Percentiles rank a stretch among this genome's conserved stretches.
These are phyloP conservation scores for Xiphophorus hellerii DNA, from an alignment of 2,113 vertebrate genomes.

Conservation along the genomic window DNA sequence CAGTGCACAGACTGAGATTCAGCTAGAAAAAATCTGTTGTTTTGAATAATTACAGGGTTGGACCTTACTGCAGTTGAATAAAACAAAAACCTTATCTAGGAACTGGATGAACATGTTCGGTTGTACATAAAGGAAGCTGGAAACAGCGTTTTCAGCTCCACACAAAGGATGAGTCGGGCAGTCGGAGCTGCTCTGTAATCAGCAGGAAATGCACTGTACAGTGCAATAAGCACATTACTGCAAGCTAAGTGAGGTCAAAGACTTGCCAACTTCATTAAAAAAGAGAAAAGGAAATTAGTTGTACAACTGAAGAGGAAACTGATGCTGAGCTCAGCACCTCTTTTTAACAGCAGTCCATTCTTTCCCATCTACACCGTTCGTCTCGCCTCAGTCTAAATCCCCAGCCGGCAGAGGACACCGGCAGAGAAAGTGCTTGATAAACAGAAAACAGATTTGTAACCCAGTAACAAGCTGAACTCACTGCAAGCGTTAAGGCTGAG, in stretches of 20 bases:
- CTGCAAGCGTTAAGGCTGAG: not conserved
- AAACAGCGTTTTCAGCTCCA: slow-evolving; percentile 5
- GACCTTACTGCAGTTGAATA: slow-evolving; percentile 8
- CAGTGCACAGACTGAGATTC: not conserved
- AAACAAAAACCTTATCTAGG: not conserved
- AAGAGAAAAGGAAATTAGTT: slow-evolving; percentile 36
- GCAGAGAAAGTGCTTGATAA: not conserved
- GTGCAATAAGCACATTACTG: slow-evolving; percentile 53
- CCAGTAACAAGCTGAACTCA: not conserved
- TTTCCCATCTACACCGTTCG: slow-evolving; percentile 1
- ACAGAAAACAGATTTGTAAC: slow-evolving; percentile 15
- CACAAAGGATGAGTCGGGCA: slow-evolving; percentile 30
- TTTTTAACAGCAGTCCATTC: slow-evolving; percentile 13
- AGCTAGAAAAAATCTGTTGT: slow-evolving; percentile 4
- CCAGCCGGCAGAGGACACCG: not conserved
- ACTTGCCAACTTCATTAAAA: slow-evolving; percentile 58
- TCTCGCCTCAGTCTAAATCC: slow-evolving; percentile 14
- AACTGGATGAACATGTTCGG: not conserved
- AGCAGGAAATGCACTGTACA: slow-evolving; percentile 49
- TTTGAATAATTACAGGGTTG: not conserved
- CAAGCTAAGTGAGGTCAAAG: slow-evolving; percentile 26
- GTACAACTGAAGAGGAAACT: slow-evolving; percentile 25
- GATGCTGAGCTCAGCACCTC: slow-evolving; percentile 42
- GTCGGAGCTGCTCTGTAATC: slow-evolving; percentile 34
- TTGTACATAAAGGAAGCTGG: slow-evolving; percentile 5